Percentiles rank a stretch among this genome's conserved stretches.
Evolutionary conservation across 2,797 vertebrate genomes (phyloP).

Genomic region (Megaceryle alcyon): DNA sequence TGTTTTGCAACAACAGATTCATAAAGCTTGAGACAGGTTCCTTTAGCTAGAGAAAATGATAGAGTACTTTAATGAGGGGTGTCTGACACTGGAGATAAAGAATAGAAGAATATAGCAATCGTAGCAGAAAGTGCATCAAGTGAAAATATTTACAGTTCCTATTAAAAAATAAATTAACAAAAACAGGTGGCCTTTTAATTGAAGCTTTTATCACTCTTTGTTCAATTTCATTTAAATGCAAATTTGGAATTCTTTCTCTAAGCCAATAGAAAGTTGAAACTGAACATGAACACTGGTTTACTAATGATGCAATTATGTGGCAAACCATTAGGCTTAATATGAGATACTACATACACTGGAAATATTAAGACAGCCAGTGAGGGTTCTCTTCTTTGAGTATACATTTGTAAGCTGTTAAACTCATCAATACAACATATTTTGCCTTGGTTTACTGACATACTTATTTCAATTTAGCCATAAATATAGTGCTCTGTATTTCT

Average conservation of each 20-base stretch:
- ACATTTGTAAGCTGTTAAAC: neutral
- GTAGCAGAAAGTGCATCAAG: conserved; percentile 50
- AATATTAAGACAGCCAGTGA: neutral
- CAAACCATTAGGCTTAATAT: conserved; percentile 32
- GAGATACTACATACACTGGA: neutral
- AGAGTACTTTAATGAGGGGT: conserved; percentile 45
- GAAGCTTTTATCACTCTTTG: conserved; percentile 77
- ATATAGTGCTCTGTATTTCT: neutral
- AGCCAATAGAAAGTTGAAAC: conserved; percentile 75
- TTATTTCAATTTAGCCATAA: neutral
- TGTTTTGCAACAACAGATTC: conserved; percentile 33
- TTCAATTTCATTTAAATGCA: conserved; percentile 79
- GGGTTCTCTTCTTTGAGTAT: neutral
- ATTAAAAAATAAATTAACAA: conserved; percentile 81
- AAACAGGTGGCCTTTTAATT: conserved; percentile 78
- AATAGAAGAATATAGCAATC: conserved; percentile 45
- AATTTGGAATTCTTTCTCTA: conserved; percentile 76
- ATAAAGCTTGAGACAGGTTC: conserved; percentile 37
- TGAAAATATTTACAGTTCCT: conserved; percentile 79
- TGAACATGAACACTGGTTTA: conserved; percentile 46
- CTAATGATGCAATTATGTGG: conserved; percentile 48
- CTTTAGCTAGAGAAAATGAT: conserved; percentile 19
- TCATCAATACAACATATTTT: neutral
- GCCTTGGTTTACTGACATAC: neutral
- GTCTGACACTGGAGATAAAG: conserved; percentile 70